Conservation (phyloP, 1,140 invertebrate species). For the Zaprionus inermis region DNA sequence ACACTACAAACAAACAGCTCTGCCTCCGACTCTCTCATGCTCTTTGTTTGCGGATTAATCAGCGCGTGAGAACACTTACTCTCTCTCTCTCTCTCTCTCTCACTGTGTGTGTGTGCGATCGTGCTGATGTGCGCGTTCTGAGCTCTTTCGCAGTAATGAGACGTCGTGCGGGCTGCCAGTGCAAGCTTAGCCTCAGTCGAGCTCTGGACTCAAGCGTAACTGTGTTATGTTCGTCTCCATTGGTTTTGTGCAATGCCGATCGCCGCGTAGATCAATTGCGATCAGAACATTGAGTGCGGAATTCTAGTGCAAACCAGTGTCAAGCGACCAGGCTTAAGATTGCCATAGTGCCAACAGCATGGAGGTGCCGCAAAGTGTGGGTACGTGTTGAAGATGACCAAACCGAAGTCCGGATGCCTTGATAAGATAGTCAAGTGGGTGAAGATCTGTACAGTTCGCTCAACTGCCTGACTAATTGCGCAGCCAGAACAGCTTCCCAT, state of each 20-base stretch:
- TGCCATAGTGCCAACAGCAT: neutral
- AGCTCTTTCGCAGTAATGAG: conserved; percentile 16
- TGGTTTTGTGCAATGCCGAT: conserved; percentile 34
- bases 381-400: conserved; percentile 26
- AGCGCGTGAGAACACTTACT: neutral
- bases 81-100: neutral
- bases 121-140: neutral
- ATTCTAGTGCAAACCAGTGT: conserved; percentile 64
- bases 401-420: neutral
- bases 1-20: neutral
- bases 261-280: conserved; percentile 30
- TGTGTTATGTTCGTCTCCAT: conserved; percentile 20
- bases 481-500: conserved; percentile 19
- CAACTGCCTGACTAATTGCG: conserved; percentile 36
- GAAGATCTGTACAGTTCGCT: conserved; percentile 15
- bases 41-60: conserved; percentile 4
- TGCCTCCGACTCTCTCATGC: neutral
- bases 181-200: conserved; percentile 19
- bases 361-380: conserved; percentile 32
- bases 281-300: conserved; percentile 40
- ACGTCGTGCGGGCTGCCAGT: conserved; percentile 34
- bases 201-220: conserved; percentile 14
- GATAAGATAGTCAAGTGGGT: neutral
- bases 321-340: neutral
- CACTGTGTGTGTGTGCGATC: neutral